Percentiles rank a stretch among this genome's conserved stretches.
phyloP scores from a whole-genome alignment of 2,888 invertebrate species.

The Stenurella melanura region DNA sequence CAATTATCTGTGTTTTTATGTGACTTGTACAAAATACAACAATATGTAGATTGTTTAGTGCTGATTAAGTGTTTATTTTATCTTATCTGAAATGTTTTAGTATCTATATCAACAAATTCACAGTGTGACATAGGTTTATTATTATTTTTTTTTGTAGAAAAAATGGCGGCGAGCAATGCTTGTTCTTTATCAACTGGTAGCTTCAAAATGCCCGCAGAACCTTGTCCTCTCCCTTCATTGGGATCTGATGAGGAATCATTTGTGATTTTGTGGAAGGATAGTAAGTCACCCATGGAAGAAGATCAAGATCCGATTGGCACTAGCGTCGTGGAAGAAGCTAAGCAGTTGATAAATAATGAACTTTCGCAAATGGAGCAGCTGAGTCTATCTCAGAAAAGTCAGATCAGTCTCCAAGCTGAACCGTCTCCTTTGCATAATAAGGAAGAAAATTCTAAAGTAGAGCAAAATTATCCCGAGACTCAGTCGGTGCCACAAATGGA shows the following conservation, averaged over 20 bases:
- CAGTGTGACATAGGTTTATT: neutral
- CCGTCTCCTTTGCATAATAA: neutral
- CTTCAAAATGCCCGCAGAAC: constrained; percentile 52
- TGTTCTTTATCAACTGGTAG: constrained; percentile 16
- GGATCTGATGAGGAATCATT: constrained; percentile 59
- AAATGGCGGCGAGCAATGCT: constrained; percentile 20
- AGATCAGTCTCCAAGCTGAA: neutral
- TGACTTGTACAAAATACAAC: neutral
- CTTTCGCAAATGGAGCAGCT: constrained; percentile 45
- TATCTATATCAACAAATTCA: neutral
- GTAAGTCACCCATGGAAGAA: constrained; percentile 30
- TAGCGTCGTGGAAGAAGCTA: constrained; percentile 54
- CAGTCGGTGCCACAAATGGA: constrained; percentile 14
- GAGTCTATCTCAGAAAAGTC: neutral
- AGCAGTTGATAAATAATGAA: constrained; percentile 55
- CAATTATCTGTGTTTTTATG: neutral
- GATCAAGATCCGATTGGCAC: constrained; percentile 38
- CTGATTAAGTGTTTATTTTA: constrained; percentile 15
- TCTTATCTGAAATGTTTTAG: constrained; percentile 10
- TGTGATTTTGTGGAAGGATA: constrained; percentile 59
- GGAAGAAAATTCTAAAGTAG: neutral
- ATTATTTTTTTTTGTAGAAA: neutral
- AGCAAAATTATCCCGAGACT: neutral
- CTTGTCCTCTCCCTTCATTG: constrained; percentile 48
- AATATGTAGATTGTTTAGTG: neutral